phyloP scores from a whole-genome alignment of 1,140 invertebrate species.

The Heterodera schachtii region DNA sequence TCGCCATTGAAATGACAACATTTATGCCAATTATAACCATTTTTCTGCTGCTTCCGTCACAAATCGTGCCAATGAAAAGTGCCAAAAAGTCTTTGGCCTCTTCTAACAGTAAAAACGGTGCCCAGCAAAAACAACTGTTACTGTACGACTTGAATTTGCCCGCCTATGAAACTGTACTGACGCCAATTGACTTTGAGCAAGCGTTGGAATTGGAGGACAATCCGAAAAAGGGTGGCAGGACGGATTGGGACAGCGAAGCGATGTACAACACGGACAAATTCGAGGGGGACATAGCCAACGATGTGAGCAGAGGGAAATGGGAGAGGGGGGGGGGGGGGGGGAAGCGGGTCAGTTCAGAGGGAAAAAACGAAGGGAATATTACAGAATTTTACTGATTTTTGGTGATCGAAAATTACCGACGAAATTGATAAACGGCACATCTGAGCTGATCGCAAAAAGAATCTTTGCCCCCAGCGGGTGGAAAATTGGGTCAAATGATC shows the following conservation, averaged over 20 bases:
- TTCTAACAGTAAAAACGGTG: slow-evolving; percentile 25
- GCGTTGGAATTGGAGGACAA: slow-evolving; percentile 49
- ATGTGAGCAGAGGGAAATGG: slow-evolving; percentile 44
- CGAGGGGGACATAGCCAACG: slow-evolving; percentile 66
- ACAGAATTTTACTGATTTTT: too few relatives aligned
- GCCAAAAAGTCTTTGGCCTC: background rate
- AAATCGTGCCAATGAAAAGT: background rate
- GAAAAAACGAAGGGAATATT: too few relatives aligned
- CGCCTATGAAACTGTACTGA: slow-evolving; percentile 63
- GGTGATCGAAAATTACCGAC: too few relatives aligned
- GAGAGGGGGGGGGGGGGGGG: background rate
- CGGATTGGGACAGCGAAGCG: slow-evolving; percentile 63
- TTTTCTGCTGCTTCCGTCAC: background rate
- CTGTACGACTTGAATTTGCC: slow-evolving; percentile 52
- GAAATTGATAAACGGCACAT: background rate
- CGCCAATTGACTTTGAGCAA: slow-evolving; percentile 58
- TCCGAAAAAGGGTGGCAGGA: slow-evolving; percentile 25
- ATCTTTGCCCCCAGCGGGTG: too few relatives aligned
- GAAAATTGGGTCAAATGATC: too few relatives aligned
- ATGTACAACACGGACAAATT: slow-evolving; percentile 62
- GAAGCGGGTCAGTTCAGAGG: too few relatives aligned
- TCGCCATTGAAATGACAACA: background rate
- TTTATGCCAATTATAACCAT: background rate
- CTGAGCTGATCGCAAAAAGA: background rate
- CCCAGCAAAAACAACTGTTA: slow-evolving; percentile 25